phyloP scores from a whole-genome alignment of 2,888 invertebrate species.

The Ophraella communa region DNA sequence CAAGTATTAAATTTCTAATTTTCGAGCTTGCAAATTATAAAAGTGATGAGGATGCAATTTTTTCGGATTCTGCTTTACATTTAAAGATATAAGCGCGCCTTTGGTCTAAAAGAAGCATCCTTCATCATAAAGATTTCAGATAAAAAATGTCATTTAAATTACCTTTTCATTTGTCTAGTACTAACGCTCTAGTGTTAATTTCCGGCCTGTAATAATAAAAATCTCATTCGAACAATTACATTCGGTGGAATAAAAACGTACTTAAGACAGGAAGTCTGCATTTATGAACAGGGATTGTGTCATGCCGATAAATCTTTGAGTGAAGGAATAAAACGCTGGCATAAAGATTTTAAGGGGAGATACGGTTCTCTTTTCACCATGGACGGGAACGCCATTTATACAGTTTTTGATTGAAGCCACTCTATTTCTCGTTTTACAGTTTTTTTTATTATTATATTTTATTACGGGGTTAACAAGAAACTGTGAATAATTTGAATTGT shows the following conservation, averaged over 20 bases:
- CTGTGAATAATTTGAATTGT: background rate
- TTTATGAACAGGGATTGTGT: slow-evolving; percentile 22
- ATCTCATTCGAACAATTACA: slow-evolving; percentile 15
- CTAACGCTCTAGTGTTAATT: slow-evolving; percentile 5
- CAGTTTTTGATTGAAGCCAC: background rate
- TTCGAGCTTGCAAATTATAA: no score
- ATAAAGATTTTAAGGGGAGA: slow-evolving; percentile 17
- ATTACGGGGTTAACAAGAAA: background rate
- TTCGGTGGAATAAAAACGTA: slow-evolving; percentile 19
- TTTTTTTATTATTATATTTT: background rate
- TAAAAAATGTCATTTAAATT: background rate
- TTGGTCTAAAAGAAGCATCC: background rate
- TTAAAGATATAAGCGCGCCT: background rate
- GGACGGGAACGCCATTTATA: background rate
- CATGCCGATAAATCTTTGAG: slow-evolving; percentile 20
- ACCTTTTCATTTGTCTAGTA: background rate
- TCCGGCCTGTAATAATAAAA: slow-evolving; percentile 8
- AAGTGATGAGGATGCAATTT: background rate
- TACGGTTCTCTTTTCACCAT: slow-evolving; percentile 11
- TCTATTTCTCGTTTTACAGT: background rate
- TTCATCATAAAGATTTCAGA: background rate
- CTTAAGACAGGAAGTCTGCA: slow-evolving; percentile 26
- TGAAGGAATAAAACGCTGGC: slow-evolving; percentile 19
- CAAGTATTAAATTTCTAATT: no score
- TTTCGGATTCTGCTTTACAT: background rate